These are phyloP conservation scores for Pocillopora verrucosa DNA, from an alignment of 64 coral and sea anemone species.

Conservation along the genomic window DNA sequence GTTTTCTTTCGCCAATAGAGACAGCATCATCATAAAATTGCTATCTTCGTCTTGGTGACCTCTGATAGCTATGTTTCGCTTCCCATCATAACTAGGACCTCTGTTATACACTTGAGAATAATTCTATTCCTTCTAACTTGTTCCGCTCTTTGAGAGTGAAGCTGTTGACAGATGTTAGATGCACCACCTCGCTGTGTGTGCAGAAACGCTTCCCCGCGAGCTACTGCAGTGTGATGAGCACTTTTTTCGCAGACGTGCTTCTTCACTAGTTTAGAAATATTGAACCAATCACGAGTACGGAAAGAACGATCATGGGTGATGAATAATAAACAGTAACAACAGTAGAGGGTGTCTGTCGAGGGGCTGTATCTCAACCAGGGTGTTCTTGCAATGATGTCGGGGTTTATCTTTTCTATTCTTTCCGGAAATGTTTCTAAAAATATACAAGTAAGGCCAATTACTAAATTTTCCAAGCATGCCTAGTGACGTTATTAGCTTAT, in stretches of 20 bases:
- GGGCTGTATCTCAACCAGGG: slow-evolving; percentile 70
- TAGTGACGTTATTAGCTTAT: too few relatives aligned
- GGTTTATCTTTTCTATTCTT: slow-evolving; percentile 59
- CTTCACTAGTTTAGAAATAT: slow-evolving; percentile 65
- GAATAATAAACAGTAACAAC: slow-evolving; percentile 69
- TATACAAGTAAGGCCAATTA: too few relatives aligned
- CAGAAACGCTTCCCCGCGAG: slow-evolving; percentile 34
- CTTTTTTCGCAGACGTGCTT: slow-evolving; percentile 54
- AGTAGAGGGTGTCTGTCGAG: slow-evolving; percentile 68
- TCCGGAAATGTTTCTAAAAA: too few relatives aligned
- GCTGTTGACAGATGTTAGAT: slow-evolving; percentile 55
- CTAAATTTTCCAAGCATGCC: too few relatives aligned
- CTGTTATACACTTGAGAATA: slow-evolving; percentile 53
- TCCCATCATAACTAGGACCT: slow-evolving; percentile 59
- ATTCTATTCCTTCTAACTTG: slow-evolving; percentile 44
- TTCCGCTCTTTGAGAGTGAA: slow-evolving; percentile 43
- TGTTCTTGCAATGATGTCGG: slow-evolving; percentile 26
- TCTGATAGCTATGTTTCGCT: slow-evolving; percentile 63
- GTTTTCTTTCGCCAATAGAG: slow-evolving; percentile 53
- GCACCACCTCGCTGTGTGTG: slow-evolving; percentile 31
- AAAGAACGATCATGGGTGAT: slow-evolving; percentile 38
- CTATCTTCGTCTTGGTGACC: slow-evolving; percentile 66
- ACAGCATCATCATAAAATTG: slow-evolving; percentile 40
- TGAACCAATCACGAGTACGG: slow-evolving; percentile 61
- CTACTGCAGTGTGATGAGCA: slow-evolving; percentile 50